A percentile compares a stretch with the other conserved stretches of the same genome.
Evolutionary conservation across 2,113 vertebrate genomes (phyloP).

Genomic region (Pluvialis apricaria): DNA sequence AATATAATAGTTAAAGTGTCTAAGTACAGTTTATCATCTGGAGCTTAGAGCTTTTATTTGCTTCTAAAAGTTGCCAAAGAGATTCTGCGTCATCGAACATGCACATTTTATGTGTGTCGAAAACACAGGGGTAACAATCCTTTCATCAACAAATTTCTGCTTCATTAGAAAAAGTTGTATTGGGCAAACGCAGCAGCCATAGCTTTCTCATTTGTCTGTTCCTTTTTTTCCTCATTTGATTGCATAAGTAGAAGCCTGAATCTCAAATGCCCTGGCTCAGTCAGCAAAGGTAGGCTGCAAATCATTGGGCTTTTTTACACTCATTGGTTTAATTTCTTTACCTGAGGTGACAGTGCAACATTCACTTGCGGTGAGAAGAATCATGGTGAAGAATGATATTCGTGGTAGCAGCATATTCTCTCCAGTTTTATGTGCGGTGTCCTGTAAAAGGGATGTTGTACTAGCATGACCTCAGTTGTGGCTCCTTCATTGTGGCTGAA

Average conservation of each 20-base stretch:
- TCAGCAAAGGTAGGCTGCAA: background rate
- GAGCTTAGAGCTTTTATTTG: background rate
- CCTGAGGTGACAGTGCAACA: background rate
- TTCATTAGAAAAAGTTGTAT: background rate
- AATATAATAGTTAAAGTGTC: background rate
- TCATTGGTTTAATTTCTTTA: background rate
- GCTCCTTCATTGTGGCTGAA: background rate
- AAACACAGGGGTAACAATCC: background rate
- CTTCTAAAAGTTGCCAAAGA: background rate
- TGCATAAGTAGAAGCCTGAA: background rate
- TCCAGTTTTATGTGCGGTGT: background rate
- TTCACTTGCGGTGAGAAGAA: background rate
- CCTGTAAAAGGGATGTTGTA: background rate
- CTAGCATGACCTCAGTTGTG: background rate
- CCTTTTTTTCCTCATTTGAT: background rate
- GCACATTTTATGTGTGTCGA: background rate
- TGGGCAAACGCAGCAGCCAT: background rate
- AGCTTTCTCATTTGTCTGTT: background rate
- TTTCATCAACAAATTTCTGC: background rate
- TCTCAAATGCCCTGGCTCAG: background rate
- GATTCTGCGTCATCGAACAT: background rate
- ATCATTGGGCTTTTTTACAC: background rate
- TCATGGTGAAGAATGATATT: background rate
- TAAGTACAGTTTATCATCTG: background rate
- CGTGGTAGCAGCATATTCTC: background rate